Conservation (phyloP, 2,797 vertebrate genomes). For the Liparis tanakae region DNA sequence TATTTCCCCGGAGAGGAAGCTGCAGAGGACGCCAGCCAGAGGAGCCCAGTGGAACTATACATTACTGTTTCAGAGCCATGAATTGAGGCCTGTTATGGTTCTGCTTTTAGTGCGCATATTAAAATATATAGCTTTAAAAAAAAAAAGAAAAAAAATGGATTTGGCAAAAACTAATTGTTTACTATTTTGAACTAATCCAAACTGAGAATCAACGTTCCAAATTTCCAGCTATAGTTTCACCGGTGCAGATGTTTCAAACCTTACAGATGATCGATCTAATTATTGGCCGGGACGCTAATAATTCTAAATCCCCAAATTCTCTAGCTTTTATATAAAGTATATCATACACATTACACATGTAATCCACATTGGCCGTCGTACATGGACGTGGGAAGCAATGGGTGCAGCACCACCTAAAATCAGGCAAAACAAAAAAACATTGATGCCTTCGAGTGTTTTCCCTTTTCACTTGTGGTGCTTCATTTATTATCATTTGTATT, state of each 20-base stretch:
- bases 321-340: neutral
- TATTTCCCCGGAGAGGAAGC: conserved; percentile 37
- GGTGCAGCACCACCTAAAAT: neutral
- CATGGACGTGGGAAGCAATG: neutral
- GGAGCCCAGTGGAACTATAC: conserved; percentile 43
- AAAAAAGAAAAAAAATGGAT: neutral
- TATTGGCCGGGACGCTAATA: no score
- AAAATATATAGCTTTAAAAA: neutral
- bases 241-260: neutral
- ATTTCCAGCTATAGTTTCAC: neutral
- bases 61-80: conserved; percentile 17
- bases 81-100: conserved; percentile 7
- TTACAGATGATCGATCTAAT: neutral
- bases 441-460: neutral
- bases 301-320: neutral
- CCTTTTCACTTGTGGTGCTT: neutral
- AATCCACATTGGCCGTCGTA: neutral
- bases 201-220: neutral
- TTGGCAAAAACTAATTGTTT: neutral
- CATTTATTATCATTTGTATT: neutral
- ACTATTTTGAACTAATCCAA: neutral
- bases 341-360: neutral
- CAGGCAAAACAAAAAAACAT: neutral
- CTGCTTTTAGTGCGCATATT: neutral
- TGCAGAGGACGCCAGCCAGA: conserved; percentile 12